Evolutionary conservation across 2,797 vertebrate species (phyloP), one percentile per base, ranked within the genome.

Genomic region (Prunella strophiata): DNA sequence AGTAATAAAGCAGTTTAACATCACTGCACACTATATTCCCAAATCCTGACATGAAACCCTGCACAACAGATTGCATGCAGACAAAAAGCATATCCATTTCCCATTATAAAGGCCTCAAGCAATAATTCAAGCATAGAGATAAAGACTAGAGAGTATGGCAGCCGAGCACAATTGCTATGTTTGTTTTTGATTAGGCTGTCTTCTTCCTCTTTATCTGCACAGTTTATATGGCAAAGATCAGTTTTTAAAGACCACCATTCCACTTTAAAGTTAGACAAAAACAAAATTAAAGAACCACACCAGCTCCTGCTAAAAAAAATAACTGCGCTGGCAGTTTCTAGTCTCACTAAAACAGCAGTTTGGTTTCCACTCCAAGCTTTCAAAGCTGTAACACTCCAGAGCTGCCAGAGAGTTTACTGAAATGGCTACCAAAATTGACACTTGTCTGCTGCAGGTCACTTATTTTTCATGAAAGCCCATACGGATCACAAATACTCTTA

Each of bases 1-100:
- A 55, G 61, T 45, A 90, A 81, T 81, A 94, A 95, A 85, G 65
- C 68, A 89, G 55, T 95, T 93, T 87, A 94, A 86, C 71, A 89
- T 26, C 66, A 36, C 7, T 80, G 82, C 65, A 89, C 52, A 62
- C 42, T 67, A 13, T 77, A 85, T 52, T 88, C 48, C 17, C 21
- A 93, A 95, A 94, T 61, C 42, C 54, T 77, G 45, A 83, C 22
- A 71, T 21, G 40, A 91, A 93, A 82, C 26, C 23, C 63, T 38
- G n/a, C 52, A 79, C 34, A 79, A 68, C 61, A 83, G 59, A 89
- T 22, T 95, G 75, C 25, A 89, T 68, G 68, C 45, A 88, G 58
- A 91, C 65, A 95, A 80, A 91, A 94, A 68, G 17, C n/a, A 40
- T 32, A 88, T 63, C 27, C 22, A 54, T 65, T 85, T 92, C 38